Base-by-base conservation (phyloP, 92 coral and sea anemone species). In the Bergia sp. region DNA sequence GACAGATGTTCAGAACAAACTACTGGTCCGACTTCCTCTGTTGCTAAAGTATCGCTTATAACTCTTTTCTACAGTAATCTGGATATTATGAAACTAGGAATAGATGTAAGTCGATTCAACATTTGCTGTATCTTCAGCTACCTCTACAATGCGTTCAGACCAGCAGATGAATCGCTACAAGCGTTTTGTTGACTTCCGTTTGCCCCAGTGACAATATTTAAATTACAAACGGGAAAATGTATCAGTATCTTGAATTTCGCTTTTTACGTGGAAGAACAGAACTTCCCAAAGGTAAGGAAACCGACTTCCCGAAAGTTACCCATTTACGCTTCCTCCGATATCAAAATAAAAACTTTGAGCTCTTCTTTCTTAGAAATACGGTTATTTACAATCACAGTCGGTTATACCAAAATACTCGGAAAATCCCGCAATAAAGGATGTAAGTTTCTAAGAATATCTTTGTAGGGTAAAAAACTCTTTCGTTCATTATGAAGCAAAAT, bases 111-210 rank as follows among this genome's bases (percentile, higher is more conserved):
- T 43, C 36, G 21, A 37, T 10, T 42, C 45, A n/a, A 44, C 36
- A 45, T n/a, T 47, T 72, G 79, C 12, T 69, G 74, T 15, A 13
- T 71, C n/a, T 21, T 44, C 53, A n/a, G 39, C 40, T 37, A 23
- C 44, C n/a, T 67, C 78, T 36, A 45, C 66, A 37, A 72, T 45
- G 64, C 43, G 29, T 37, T 47, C 58, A 53, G 66, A 69, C 40
- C 82, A 41, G 18, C 29, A 1, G 1, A 5, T 47, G 66, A 44
- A 23, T 43, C 77, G 40, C 79, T 23, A 7, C 20, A 11, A 55
- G 5, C 72, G 18, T 41, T 23, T 67, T 41, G 61, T 66, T 11
- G 13, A 84, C 87, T 84, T 84, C 87, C 87, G 87, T 74, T 84
- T 84, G 23, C 18, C 50, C 23, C 15, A 0, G 61, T 15, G 61